Conservation (phyloP, 2,113 vertebrate genomes). For the Carassius auratus region DNA sequence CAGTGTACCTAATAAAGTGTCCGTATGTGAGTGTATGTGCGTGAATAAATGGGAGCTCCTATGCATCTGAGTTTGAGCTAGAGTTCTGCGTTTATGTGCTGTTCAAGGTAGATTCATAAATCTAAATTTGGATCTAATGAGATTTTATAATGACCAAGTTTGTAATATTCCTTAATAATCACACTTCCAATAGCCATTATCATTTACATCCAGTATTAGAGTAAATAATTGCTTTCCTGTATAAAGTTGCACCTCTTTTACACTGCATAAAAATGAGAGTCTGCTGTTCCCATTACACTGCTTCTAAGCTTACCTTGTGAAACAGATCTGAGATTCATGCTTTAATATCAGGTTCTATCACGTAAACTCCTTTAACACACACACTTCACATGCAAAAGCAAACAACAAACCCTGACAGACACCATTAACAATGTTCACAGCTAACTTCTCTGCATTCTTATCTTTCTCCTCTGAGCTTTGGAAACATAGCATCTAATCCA, state of each 20-base stretch:
- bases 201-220: background rate
- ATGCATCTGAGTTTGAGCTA: background rate
- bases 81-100: background rate
- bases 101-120: background rate
- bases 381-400: background rate
- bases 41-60: too few relatives aligned
- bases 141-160: background rate
- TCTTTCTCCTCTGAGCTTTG: background rate
- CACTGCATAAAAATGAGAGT: background rate
- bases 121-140: background rate
- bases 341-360: background rate
- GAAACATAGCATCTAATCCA: slow-evolving; percentile 36
- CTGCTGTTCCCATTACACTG: background rate
- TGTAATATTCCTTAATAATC: background rate
- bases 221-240: background rate
- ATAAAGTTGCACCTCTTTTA: background rate
- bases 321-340: slow-evolving; percentile 2
- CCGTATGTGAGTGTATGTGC: too few relatives aligned
- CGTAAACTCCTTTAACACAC: slow-evolving; percentile 20
- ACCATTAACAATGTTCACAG: slow-evolving; percentile 17
- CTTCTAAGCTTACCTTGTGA: background rate
- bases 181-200: background rate
- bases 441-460: background rate
- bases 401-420: slow-evolving; percentile 20
- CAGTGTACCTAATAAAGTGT: too few relatives aligned